Conservation (phyloP, 2,113 vertebrate species). For the Phalacrocorax carbo region DNA sequence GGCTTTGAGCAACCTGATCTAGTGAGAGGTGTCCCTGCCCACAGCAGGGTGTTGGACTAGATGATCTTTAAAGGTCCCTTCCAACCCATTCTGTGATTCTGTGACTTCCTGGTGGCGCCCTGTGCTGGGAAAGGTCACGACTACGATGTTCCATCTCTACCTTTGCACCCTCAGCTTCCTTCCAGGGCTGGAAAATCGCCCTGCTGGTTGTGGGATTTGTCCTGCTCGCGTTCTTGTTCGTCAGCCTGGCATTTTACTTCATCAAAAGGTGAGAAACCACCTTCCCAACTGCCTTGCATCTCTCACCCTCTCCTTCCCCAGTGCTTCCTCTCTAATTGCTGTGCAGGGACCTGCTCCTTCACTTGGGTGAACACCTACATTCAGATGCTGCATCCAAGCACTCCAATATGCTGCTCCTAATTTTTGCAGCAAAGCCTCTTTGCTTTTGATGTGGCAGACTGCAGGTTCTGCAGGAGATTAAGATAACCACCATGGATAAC, state of each 20-base stretch:
- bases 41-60: not conserved
- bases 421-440: not conserved
- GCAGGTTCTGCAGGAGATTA: not conserved
- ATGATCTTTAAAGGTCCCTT: not conserved
- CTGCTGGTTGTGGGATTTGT: slow-evolving; percentile 10
- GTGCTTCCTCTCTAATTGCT: not conserved
- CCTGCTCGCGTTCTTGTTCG: not conserved
- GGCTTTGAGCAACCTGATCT: not conserved
- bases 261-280: slow-evolving; percentile 40
- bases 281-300: not conserved
- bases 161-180: slow-evolving; percentile 1
- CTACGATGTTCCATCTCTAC: not conserved
- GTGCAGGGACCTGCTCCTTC: not conserved
- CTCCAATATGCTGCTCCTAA: not conserved
- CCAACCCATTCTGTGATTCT: not conserved
- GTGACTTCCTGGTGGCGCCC: not conserved
- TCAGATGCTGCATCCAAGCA: not conserved
- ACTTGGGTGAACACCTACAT: not conserved
- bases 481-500: not conserved
- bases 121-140: not conserved
- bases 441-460: not conserved
- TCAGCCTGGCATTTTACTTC: not conserved
- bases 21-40: not conserved
- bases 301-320: not conserved
- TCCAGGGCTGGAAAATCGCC: slow-evolving; percentile 11